Percentiles rank a stretch among this genome's conserved stretches.
These are phyloP conservation scores for Loripinus fragilis DNA, from an alignment of 2,888 invertebrate species.

Conservation along the genomic window DNA sequence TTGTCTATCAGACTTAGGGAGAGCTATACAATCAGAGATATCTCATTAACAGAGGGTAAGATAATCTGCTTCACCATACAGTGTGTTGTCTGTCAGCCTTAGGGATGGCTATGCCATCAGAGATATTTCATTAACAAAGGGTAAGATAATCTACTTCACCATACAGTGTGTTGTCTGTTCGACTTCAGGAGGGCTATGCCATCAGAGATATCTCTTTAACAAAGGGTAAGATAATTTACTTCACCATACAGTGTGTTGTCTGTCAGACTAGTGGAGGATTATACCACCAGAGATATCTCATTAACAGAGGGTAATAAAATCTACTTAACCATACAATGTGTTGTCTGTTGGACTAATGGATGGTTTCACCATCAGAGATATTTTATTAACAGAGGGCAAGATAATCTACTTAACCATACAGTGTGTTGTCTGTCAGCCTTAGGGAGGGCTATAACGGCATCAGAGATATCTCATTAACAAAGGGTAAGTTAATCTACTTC, in stretches of 20 bases:
- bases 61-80: conserved; percentile 85
- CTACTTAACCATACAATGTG: conserved; percentile 86
- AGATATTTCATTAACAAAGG: conserved; percentile 68
- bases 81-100: conserved; percentile 89
- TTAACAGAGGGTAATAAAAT: conserved; percentile 63
- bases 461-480: conserved; percentile 81
- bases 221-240: conserved; percentile 73
- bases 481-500: conserved; percentile 78
- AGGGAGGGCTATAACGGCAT: conserved; percentile 91
- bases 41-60: conserved; percentile 62
- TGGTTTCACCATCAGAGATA: conserved; percentile 88
- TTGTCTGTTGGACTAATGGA: conserved; percentile 90
- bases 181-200: conserved; percentile 91
- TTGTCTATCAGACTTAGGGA: conserved; percentile 90
- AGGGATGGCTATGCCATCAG: conserved; percentile 90
- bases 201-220: conserved; percentile 84
- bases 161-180: conserved; percentile 88
- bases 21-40: conserved; percentile 88
- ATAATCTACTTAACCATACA: conserved; percentile 85
- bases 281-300: conserved; percentile 85
- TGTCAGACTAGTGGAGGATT: conserved; percentile 90
- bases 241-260: conserved; percentile 88
- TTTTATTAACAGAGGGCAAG: conserved; percentile 62
- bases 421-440: conserved; percentile 89
- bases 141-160: conserved; percentile 84